Evolutionary conservation across 2,888 invertebrate species (phyloP).

Genomic region (Cephus pygmeus): DNA sequence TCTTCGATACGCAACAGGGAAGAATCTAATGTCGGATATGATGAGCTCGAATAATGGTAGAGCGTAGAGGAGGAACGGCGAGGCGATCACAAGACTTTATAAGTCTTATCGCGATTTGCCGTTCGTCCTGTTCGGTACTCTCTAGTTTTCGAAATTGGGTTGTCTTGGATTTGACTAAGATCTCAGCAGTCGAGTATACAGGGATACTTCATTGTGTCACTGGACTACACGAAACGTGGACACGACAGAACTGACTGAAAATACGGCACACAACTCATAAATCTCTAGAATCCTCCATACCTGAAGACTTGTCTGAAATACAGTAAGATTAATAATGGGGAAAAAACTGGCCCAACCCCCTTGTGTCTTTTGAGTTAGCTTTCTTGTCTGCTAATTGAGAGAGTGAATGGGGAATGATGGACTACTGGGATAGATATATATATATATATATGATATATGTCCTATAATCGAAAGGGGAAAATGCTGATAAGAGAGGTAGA

Average conservation of each 20-base stretch:
- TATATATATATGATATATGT: neutral
- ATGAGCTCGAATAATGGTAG: neutral
- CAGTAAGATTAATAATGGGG: neutral
- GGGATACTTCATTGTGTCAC: neutral
- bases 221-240: neutral
- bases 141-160: conserved; percentile 24
- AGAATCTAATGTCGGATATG: neutral
- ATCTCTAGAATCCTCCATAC: neutral
- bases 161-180: conserved; percentile 54
- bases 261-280: neutral
- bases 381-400: conserved; percentile 11
- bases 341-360: neutral
- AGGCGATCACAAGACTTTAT: neutral
- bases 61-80: neutral
- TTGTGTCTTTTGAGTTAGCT: neutral
- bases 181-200: conserved; percentile 1
- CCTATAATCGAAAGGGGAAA: neutral
- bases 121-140: neutral
- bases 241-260: neutral
- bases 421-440: neutral
- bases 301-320: neutral
- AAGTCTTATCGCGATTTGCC: neutral
- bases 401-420: conserved; percentile 1
- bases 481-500: neutral
- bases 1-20: neutral